Percentiles rank a stretch among this genome's conserved stretches.
Evolutionary conservation across 2,113 vertebrate species (phyloP).

Genomic region (Thoracochromis brauschi): DNA sequence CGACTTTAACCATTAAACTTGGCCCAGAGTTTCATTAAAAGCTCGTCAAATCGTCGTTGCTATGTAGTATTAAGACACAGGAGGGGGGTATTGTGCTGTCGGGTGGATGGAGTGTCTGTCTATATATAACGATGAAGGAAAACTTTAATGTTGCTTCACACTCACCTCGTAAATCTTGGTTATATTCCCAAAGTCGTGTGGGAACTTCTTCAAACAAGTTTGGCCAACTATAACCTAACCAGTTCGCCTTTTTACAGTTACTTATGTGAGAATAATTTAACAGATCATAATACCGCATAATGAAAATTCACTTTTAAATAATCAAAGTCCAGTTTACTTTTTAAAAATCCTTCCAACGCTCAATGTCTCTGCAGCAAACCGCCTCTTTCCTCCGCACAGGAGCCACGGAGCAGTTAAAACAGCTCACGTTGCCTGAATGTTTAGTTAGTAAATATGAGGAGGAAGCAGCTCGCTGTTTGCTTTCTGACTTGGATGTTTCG

Average conservation of each 20-base stretch:
- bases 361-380: not conserved
- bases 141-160: conserved; percentile 23
- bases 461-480: not conserved
- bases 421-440: not conserved
- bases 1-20: not conserved
- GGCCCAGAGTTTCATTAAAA: not conserved
- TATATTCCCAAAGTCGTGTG: not conserved
- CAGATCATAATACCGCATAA: not conserved
- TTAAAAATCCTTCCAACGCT: rapidly evolving
- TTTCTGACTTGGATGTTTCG: not conserved
- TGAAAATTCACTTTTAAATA: not conserved
- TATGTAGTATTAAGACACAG: conserved; percentile 56
- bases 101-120: not conserved
- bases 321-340: not conserved
- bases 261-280: not conserved
- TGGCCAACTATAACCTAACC: not conserved
- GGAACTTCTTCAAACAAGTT: not conserved
- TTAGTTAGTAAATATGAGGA: not conserved
- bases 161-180: conserved; percentile 11
- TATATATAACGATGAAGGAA: not conserved
- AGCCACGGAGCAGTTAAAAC: not conserved
- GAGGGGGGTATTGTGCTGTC: conserved; percentile 63
- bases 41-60: conserved; percentile 4
- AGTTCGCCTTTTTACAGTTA: not conserved
- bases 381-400: not conserved